Percentiles rank a stretch among this genome's conserved stretches.
phyloP scores from a whole-genome alignment of 92 coral and sea anemone genomes.

The Parazoanthus atlanticus region DNA sequence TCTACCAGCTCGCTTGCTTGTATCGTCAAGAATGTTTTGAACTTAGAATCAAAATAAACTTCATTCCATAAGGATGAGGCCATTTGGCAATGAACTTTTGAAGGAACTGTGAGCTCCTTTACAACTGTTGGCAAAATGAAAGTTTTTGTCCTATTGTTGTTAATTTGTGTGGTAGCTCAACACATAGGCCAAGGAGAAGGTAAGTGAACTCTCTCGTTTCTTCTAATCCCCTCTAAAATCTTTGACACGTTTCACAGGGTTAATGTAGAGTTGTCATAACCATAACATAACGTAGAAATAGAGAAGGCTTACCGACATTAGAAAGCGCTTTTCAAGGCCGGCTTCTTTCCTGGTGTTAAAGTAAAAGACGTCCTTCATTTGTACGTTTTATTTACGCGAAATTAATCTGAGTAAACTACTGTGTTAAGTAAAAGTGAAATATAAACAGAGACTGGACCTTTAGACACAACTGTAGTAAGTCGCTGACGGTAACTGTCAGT shows the following conservation, averaged over 20 bases:
- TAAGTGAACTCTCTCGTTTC: neutral
- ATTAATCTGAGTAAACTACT: neutral
- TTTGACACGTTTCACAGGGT: neutral
- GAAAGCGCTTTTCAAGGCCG: neutral
- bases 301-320: neutral
- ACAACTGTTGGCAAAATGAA: conserved; percentile 43
- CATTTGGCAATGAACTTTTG: conserved; percentile 23
- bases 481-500: no score
- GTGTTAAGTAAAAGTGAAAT: neutral
- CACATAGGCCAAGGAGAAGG: conserved; percentile 18
- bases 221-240: neutral
- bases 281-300: neutral
- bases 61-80: conserved; percentile 45
- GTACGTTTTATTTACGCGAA: neutral
- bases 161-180: conserved; percentile 21
- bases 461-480: neutral
- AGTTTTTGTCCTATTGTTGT: conserved; percentile 18
- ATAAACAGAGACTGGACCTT: neutral
- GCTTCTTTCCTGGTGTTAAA: neutral
- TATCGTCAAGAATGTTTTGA: conserved; percentile 28
- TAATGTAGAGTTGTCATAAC: neutral
- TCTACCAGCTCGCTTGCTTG: conserved; percentile 44
- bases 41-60: conserved; percentile 29
- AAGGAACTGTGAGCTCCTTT: conserved; percentile 29
- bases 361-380: no score